These are phyloP conservation scores for Schlechtendalia chinensis DNA, from an alignment of 1,140 invertebrate species.

Conservation along the genomic window DNA sequence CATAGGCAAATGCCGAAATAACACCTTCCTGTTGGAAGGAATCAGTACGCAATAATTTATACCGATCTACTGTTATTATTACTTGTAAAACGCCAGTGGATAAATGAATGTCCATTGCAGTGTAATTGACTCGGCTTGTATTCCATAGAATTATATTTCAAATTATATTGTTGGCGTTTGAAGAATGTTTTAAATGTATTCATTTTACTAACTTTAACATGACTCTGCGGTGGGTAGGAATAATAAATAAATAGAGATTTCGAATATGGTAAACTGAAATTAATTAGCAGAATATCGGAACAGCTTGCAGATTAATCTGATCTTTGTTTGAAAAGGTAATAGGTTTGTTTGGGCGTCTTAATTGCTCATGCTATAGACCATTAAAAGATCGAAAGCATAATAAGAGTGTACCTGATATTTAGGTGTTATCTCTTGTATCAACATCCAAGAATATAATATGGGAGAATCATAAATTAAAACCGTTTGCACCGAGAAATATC, in stretches of 20 bases:
- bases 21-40: too few species aligned
- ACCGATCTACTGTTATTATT: too few species aligned
- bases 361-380: not conserved
- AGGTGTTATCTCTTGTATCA: conserved; percentile 17
- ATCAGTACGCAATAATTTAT: too few species aligned
- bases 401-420: not conserved
- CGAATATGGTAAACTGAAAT: not conserved
- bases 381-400: not conserved
- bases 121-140: too few species aligned
- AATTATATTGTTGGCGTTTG: too few species aligned
- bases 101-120: too few species aligned
- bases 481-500: not conserved
- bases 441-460: not conserved
- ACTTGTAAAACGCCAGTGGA: too few species aligned
- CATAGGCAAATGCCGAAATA: too few species aligned
- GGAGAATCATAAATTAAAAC: conserved; percentile 3
- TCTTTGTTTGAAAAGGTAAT: not conserved
- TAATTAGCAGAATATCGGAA: not conserved
- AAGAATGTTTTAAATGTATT: too few species aligned
- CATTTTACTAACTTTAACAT: not conserved
- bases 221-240: not conserved
- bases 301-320: not conserved
- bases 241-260: not conserved
- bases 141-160: too few species aligned
- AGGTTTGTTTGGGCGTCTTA: not conserved